Base-by-base conservation (phyloP, 30 jellyfish, hydroid and myxozoan genomes). In the Clytia hemisphaerica region DNA sequence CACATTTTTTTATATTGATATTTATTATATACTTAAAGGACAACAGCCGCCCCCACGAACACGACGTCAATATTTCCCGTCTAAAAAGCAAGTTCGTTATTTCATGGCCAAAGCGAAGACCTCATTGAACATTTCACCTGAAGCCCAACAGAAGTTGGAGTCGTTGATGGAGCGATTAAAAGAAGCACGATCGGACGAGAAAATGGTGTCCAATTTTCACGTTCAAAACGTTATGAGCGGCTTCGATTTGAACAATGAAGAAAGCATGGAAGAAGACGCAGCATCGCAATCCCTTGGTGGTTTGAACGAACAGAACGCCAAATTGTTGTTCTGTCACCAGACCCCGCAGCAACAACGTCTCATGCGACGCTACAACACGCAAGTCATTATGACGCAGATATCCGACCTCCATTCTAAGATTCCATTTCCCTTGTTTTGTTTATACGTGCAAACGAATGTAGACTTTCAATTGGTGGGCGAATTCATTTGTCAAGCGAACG, bases 271-370 rank as follows among this genome's bases (percentile, higher is more conserved):
- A 37, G 78, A 65, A 26, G 31, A 40, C 19, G 19, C 44, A 16
- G 10, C 26, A 1, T 16, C 69, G 12, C 53, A n/a, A 4, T 27
- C 29, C 14, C 30, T 28, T 27, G 78, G 44, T 15, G 61, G 45
- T 24, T 25, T 16, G 25, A 65, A 18, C 27, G 68, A 37, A 30
- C 69, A 65, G 24, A 65, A 65, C 42, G 78, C 78, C 21, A 65
- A 65, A 37, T 40, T 65, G 37, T 65, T 65, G 25, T 65, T 65
- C 42, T 65, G 78, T 16, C 78, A 65, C 37, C 78, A 65, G 42
- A 65, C 78, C 6, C 78, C 78, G 5, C 78, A 65, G 16, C 78
- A 65, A 36, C 78, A 65, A 36, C 66, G 78, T 2, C 72, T 65
- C 29, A 35, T 65, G 38, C 37, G 42, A 16, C 66, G 78, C 33